Base-by-base conservation (phyloP, 2,888 invertebrate species). In the Netelia virgata region DNA sequence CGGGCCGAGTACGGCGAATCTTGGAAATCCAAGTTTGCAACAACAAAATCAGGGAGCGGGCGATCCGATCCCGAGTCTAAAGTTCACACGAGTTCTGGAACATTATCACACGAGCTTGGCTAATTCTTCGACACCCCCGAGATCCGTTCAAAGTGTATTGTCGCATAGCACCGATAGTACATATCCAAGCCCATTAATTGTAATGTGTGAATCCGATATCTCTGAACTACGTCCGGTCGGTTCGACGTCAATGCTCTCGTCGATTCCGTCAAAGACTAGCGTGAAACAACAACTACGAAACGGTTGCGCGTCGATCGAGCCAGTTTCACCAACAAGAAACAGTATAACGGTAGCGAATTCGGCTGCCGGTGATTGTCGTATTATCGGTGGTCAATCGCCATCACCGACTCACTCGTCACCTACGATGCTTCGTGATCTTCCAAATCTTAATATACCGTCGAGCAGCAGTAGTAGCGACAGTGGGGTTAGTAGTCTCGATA, bases 391-490 rank as follows among this genome's bases (percentile, higher is more conserved):
- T 72, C 86, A 87, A 64, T 90, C 90, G 20, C 88, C 87, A 3
- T 88, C 88, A 47, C 89, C 89, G 9, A 90, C 89, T 69, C 90
- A 90, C 70, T 90, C 91, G 20, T 90, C 91, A 8, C 89, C 92
- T 3, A 89, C 90, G 28, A 88, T 88, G 69, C 86, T 94, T 90
- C 76, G 84, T 28, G 87, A 93, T 93, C 88, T 92, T 91, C 87
- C 93, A 91, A 88, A 87, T 50, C 86, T 88, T 28, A 88, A 88
- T 66, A 84, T 89, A 43, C 86, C 90, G 9, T 93, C 94, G 43
- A 93, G 94, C 55, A 93, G 93, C 78, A 94, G 94, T 82, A 94
- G 94, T 85, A 95, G 94, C 79, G 93, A 93, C 61, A 92, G 91
- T 86, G 93, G 93, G 59, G 93, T 93, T 88, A 90, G 90, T 88